Evolutionary conservation across 2,797 vertebrate genomes (phyloP), one percentile per base, ranked within the genome.

Genomic region (Florisuga fusca): DNA sequence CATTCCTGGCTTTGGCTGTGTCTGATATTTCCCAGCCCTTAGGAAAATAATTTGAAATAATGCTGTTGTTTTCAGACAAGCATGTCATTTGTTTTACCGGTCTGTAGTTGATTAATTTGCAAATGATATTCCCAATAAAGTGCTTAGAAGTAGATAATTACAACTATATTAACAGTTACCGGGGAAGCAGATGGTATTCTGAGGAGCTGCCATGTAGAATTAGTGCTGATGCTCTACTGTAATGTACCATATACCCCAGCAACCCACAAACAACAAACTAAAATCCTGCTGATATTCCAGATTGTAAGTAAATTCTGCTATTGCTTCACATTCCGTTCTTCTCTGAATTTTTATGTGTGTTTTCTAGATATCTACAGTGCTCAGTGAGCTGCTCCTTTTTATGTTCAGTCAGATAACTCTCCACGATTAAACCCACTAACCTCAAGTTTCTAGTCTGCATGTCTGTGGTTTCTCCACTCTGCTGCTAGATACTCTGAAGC

Each of bases 71-170:
- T 98, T 97, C 90, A 80, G 96, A 97, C 97, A 97, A 97, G 97
- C 97, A 96, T 98, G 98, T 98, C 98, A 98, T 98, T 98, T 98
- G 97, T 98, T 98, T 98, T 98, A 98, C 97, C 97, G 97, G 98
- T 98, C 98, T 96, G 98, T 98, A 98, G 98, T 98, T 98, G 99
- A 99, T 99, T 99, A 98, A 99, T 99, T 99, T 98, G 98, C 98
- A 98, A 98, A 99, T 99, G 98, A 99, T 99, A 98, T 99, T 99
- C 98, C 98, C 98, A 98, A 98, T 99, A 99, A 99, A 99, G 98
- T 99, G 98, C 98, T 99, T 98, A 98, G 98, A 99, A 99, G 99
- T 99, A 99, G 98, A 99, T 99, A 99, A 99, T 99, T 99, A 99
- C 99, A 98, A 98, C 99, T 99, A 99, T 99, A 99, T 99, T 99